Percentiles rank a stretch among this genome's conserved stretches.
Conservation (phyloP, 2,113 vertebrate species). For the Boulengeromyrus knoepffleri region DNA sequence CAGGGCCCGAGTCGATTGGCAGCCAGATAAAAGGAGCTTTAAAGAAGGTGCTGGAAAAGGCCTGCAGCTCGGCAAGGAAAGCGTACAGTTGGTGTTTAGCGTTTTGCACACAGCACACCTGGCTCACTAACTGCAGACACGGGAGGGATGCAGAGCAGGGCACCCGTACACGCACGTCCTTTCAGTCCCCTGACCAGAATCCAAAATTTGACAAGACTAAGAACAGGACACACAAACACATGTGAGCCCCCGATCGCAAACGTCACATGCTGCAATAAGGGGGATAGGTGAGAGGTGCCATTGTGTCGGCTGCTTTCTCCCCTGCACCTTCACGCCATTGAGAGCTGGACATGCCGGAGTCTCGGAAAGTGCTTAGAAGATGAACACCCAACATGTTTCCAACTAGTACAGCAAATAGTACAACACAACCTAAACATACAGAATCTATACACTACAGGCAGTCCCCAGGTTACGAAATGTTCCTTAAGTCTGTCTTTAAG, state of each 20-base stretch:
- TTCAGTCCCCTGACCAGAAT: no score
- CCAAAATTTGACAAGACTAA: not conserved
- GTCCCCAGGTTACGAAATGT: not conserved
- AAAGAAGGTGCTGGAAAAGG: not conserved
- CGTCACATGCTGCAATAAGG: not conserved
- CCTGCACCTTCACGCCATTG: not conserved
- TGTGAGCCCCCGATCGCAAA: not conserved
- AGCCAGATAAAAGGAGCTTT: not conserved
- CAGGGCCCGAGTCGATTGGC: not conserved
- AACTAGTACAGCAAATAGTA: not conserved
- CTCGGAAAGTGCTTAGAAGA: not conserved
- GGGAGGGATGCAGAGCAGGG: not conserved
- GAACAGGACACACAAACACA: not conserved
- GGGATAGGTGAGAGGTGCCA: not conserved
- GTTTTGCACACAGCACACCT: not conserved
- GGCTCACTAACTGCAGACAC: not conserved
- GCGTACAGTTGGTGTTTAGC: not conserved
- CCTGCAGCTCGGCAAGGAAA: not conserved
- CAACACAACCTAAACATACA: not conserved
- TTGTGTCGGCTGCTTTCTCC: not conserved
- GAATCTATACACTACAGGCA: not conserved
- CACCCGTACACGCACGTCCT: no score
- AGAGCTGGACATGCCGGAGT: not conserved
- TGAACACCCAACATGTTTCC: not conserved
- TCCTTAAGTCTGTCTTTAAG: not conserved